Percentiles rank a stretch among this genome's conserved stretches.
Evolutionary conservation across 2,797 vertebrate genomes (phyloP).

Genomic region (Coilia nasus): DNA sequence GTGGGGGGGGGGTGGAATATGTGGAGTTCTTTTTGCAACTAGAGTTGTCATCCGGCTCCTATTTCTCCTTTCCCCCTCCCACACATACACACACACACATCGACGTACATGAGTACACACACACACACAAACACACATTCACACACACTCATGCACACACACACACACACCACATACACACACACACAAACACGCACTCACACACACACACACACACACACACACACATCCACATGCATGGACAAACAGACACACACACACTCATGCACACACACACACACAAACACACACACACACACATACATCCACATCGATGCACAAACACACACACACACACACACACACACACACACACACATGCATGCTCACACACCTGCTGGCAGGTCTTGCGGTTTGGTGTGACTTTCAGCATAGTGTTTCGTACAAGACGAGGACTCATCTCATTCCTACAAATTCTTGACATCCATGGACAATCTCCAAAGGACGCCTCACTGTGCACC

Average conservation of each 20-base stretch:
- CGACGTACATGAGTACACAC: neutral
- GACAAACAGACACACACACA: too few relatives aligned
- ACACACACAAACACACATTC: neutral
- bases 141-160: too few relatives aligned
- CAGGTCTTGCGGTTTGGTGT: neutral
- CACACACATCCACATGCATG: too few relatives aligned
- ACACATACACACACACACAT: too few relatives aligned
- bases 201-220: too few relatives aligned
- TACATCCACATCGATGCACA: too few relatives aligned
- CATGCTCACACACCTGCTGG: neutral
- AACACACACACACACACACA: too few relatives aligned
- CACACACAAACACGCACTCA: too few relatives aligned
- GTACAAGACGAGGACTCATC: neutral
- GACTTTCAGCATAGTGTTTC: neutral
- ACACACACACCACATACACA: too few relatives aligned
- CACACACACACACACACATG: too few relatives aligned
- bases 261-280: neutral
- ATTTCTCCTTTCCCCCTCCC: neutral
- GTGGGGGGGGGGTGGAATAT: neutral
- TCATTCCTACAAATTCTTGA: neutral
- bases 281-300: neutral
- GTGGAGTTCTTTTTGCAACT: neutral
- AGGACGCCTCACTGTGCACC: neutral
- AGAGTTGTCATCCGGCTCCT: neutral
- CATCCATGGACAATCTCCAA: neutral